Evolutionary conservation across 92 coral and sea anemone genomes (phyloP), one percentile per base, ranked within the genome.

Genomic region (Diadumene lineata): DNA sequence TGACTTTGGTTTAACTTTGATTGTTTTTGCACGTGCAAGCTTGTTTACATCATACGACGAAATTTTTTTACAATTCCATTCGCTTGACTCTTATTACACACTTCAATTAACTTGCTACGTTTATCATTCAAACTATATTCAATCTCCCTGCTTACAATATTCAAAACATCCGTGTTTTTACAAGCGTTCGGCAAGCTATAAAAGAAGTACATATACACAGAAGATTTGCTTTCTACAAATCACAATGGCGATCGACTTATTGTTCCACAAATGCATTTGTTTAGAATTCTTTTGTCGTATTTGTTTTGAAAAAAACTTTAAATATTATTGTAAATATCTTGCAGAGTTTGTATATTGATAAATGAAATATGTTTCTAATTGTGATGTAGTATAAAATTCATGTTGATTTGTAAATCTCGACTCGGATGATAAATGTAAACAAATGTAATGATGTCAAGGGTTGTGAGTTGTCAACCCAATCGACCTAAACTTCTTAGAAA

Each of bases 11-110:
- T 27, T 53, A 51, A 60, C 21, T 55, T 21, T 53, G 34, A 60
- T 76, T 76, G 57, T 3, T 24, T 38, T 64, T 50, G 75, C 82
- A 78, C 82, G 82, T 78, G 82, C 61, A 68, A 43, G 15, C 28
- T 67, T 78, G 82, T 78, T 78, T 78, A 78, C 82, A 78, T 25
- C 60, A 48, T 25, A 30, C 68, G 56, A 68, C 38, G 7, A 38
- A n/a, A n/a, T 44, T 44, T 9, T 9, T 44, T 43, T 64, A 29
- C 82, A 67, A 77, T 76, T 60, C 27, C 18, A 66, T 48, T 71
- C 38, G 81, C 67, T 78, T 78, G 74, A 66, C 7, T 68, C 81
- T 56, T 53, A 71, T 71, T 62, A 62, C 43, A 6, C 0, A 48
- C 43, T 48, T 71, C 48, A 16, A 67, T 25, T 24, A 44, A 22